These are phyloP conservation scores for Cerastis rubricosa DNA, from an alignment of 2,888 invertebrate species.

Conservation along the genomic window DNA sequence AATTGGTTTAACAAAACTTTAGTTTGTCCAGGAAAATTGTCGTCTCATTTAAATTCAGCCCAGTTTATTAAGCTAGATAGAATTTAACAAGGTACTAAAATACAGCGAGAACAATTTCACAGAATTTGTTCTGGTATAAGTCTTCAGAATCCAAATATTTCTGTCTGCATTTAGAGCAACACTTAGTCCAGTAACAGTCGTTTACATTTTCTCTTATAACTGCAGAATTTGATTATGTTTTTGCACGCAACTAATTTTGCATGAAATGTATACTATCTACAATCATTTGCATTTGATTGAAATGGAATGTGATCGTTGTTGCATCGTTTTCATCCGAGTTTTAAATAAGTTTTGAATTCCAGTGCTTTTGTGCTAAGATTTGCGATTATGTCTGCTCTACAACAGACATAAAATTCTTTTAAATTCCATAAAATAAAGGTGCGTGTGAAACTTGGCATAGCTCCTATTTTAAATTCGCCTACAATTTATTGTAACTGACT, in stretches of 20 bases:
- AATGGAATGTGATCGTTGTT: neutral
- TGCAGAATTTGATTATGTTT: slow-evolving; percentile 14
- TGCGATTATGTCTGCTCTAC: neutral
- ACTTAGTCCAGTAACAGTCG: neutral
- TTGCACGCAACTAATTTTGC: slow-evolving; percentile 6
- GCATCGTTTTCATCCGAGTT: neutral
- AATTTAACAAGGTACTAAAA: slow-evolving; percentile 23
- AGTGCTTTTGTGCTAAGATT: neutral
- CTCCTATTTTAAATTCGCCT: neutral
- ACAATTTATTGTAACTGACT: neutral
- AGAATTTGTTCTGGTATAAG: slow-evolving; percentile 19
- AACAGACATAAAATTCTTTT: neutral
- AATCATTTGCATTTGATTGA: slow-evolving; percentile 20
- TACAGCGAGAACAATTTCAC: slow-evolving; percentile 23
- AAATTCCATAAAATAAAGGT: neutral
- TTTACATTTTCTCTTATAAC: slow-evolving; percentile 9
- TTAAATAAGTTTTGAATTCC: neutral
- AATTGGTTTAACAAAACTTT: neutral
- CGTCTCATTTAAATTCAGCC: slow-evolving; percentile 18
- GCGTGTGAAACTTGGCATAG: neutral
- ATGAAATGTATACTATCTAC: slow-evolving; percentile 3
- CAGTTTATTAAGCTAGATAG: slow-evolving; percentile 28
- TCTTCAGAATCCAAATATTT: slow-evolving; percentile 31
- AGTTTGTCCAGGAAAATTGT: neutral
- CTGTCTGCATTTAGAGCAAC: slow-evolving; percentile 29